Conservation (phyloP, 1,140 invertebrate genomes). For the Aethina tumida region DNA sequence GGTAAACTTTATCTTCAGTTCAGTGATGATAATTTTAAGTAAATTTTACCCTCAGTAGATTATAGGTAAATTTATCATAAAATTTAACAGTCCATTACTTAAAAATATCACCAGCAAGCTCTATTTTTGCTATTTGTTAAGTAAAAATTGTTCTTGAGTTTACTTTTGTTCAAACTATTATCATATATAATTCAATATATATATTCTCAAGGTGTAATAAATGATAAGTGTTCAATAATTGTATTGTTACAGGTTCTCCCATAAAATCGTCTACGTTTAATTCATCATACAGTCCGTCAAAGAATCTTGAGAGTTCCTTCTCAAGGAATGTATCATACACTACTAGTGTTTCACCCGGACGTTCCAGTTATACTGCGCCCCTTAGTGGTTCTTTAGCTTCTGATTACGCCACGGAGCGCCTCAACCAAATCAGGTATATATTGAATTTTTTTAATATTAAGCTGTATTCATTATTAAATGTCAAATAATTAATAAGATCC, state of each 20-base stretch:
- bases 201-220: too few relatives aligned
- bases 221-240: too few relatives aligned
- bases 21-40: too few relatives aligned
- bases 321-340: slow-evolving; percentile 44
- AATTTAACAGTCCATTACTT: neutral
- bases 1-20: too few relatives aligned
- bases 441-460: too few relatives aligned
- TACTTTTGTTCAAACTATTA: too few relatives aligned
- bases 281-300: slow-evolving; percentile 11
- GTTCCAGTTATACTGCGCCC: slow-evolving; percentile 24
- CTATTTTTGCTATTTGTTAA: neutral
- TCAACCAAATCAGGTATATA: slow-evolving; percentile 46
- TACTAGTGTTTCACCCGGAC: slow-evolving; percentile 27
- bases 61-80: neutral
- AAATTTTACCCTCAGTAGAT: too few relatives aligned
- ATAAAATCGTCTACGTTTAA: slow-evolving; percentile 8
- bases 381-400: slow-evolving; percentile 18
- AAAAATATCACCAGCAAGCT: neutral
- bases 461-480: too few relatives aligned
- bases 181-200: too few relatives aligned
- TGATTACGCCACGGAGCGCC: slow-evolving; percentile 37
- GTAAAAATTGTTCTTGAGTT: too few relatives aligned
- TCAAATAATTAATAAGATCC: too few relatives aligned
- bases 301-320: slow-evolving; percentile 50
- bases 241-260: slow-evolving; percentile 6